Conservation (phyloP, 1,140 invertebrate species). For the Trichoplusia ni region DNA sequence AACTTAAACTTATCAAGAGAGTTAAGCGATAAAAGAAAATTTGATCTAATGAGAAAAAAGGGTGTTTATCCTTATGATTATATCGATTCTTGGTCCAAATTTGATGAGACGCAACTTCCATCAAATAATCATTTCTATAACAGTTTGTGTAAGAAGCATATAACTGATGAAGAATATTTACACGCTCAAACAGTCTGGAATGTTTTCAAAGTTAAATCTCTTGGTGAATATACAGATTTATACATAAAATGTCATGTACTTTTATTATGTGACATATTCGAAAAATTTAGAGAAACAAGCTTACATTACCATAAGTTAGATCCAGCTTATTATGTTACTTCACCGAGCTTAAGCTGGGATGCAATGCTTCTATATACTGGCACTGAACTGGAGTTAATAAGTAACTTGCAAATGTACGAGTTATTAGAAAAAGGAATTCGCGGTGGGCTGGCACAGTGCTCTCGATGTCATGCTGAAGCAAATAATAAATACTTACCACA, state of each 20-base stretch:
- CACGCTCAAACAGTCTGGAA: neutral
- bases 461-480: neutral
- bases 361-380: constrained; percentile 28
- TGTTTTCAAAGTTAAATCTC: neutral
- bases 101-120: neutral
- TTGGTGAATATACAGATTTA: constrained; percentile 1
- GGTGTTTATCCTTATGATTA: neutral
- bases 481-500: constrained; percentile 31
- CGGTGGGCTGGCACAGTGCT: constrained; percentile 2
- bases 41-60: neutral
- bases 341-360: constrained; percentile 27
- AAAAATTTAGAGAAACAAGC: neutral
- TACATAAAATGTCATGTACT: neutral
- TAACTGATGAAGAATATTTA: neutral
- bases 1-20: neutral
- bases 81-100: neutral
- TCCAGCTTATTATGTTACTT: neutral
- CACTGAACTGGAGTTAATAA: constrained; percentile 25
- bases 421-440: constrained; percentile 25
- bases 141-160: neutral
- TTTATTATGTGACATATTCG: neutral
- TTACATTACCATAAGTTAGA: neutral
- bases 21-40: neutral
- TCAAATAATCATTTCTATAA: neutral
- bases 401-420: neutral